Evolutionary conservation across 2,113 vertebrate species (phyloP).

Genomic region (Coregonus clupeaformis): DNA sequence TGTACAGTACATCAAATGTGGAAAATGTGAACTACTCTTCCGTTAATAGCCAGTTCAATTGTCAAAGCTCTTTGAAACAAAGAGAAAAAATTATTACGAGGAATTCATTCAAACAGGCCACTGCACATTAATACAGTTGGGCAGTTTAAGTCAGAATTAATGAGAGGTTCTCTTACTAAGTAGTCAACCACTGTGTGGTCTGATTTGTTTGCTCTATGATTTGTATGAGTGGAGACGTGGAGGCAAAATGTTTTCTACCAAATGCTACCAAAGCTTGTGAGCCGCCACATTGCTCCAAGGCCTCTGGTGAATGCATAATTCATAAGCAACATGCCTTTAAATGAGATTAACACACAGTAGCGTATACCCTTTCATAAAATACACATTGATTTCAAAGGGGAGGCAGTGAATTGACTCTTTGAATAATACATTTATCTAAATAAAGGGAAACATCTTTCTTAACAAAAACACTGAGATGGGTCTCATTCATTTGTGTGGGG

Average conservation of each 20-base stretch:
- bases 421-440: constrained; percentile 60
- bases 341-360: constrained; percentile 68
- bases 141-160: constrained; percentile 4
- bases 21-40: constrained; percentile 29
- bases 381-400: constrained; percentile 68
- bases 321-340: constrained; percentile 65
- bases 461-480: constrained; percentile 35
- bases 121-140: neutral
- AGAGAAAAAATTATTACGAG: neutral
- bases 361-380: constrained; percentile 65
- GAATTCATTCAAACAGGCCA: neutral
- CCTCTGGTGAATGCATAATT: constrained; percentile 63
- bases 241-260: constrained; percentile 32
- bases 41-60: constrained; percentile 48
- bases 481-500: constrained; percentile 44
- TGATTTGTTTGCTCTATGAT: constrained; percentile 40
- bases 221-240: constrained; percentile 17
- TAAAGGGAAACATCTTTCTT: constrained; percentile 45
- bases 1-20: constrained; percentile 16
- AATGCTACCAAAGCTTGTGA: constrained; percentile 26
- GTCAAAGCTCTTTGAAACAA: constrained; percentile 43
- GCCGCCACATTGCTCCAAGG: constrained; percentile 35
- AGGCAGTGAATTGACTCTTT: constrained; percentile 62
- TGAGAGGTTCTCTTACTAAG: neutral
- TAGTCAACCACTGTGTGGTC: constrained; percentile 33